Evolutionary conservation across 2,888 invertebrate species (phyloP), one percentile per base, ranked within the genome.

Genomic region (Agrotis ipsilon): DNA sequence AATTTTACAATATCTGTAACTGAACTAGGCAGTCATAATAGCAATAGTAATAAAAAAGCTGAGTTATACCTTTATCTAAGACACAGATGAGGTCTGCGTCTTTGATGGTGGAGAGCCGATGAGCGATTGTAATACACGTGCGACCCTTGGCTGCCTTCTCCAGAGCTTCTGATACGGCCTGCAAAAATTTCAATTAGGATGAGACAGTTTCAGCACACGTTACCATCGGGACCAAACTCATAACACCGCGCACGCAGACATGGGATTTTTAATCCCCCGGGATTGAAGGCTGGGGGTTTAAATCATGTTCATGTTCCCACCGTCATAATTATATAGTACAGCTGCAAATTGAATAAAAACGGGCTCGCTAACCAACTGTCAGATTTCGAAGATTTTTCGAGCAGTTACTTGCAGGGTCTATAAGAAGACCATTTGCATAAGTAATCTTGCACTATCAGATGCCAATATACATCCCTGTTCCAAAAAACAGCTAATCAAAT

Each of bases 51-150:
- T 1, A 39, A 27, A 27, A 18, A 14, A 49, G 11, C 32, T 24
- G 13, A n/a, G 24, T 24, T 4, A 46, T 92, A 82, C 98, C 98
- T 86, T 97, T 97, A 78, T 98, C 97, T 32, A 99, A 92, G 5
- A 99, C 98, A 86, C 98, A 98, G 81, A 99, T 99, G 85, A 98
- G 94, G 91, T 99, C 98, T 0, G 98, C 98, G 88, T 98, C 97
- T 85, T 98, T 97, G 75, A 98, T 97, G 0, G 98, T 98, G n/a
- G 98, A 97, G 63, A 99, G 96, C 13, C 98, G 97, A 94, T 99
- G 98, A 13, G 98, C 98, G 80, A 99, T 98, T 3, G 98, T 98
- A 39, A 99, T 97, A 86, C 98, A 98, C 0, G 98, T 99, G 63
- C 98, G 96, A 1, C 98, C 98, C 78, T 97, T 97, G 65, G 98